Evolutionary conservation across 2,888 invertebrate genomes (phyloP).

Genomic region (Cinara cedri): DNA sequence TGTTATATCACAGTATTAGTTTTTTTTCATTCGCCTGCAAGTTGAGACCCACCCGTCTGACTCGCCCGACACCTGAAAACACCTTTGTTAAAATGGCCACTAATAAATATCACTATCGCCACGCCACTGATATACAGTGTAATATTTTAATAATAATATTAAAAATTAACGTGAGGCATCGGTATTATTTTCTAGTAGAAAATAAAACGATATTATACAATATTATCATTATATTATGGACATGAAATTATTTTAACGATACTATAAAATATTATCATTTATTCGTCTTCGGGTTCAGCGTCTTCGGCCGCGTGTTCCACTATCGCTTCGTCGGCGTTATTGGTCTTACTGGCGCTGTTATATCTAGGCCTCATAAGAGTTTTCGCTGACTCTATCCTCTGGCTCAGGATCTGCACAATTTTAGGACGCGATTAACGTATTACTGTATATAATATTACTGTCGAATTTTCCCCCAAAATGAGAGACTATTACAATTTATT

Average conservation of each 20-base stretch:
- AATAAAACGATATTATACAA: not conserved
- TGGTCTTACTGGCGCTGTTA: slow-evolving; percentile 30
- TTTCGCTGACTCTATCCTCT: slow-evolving; percentile 62
- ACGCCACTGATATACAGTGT: no score
- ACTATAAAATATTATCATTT: not conserved
- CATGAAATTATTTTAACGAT: no score
- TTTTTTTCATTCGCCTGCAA: no score
- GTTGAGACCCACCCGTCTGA: no score
- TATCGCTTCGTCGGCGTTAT: slow-evolving; percentile 31
- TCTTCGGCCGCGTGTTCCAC: slow-evolving; percentile 57
- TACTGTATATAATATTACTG: no score
- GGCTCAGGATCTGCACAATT: slow-evolving; percentile 60
- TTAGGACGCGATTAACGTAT: not conserved
- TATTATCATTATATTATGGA: not conserved
- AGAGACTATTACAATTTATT: no score
- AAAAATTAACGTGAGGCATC: not conserved
- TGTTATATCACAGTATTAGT: no score
- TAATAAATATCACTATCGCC: no score
- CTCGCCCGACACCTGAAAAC: no score
- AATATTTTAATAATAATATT: no score
- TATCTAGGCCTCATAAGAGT: slow-evolving; percentile 60
- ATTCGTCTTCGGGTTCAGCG: slow-evolving; percentile 57
- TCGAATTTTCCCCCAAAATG: no score
- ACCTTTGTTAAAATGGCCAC: no score
- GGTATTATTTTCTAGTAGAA: not conserved